Evolutionary conservation across 2,797 vertebrate genomes (phyloP).

Genomic region (Catamblyrhynchus diadema): DNA sequence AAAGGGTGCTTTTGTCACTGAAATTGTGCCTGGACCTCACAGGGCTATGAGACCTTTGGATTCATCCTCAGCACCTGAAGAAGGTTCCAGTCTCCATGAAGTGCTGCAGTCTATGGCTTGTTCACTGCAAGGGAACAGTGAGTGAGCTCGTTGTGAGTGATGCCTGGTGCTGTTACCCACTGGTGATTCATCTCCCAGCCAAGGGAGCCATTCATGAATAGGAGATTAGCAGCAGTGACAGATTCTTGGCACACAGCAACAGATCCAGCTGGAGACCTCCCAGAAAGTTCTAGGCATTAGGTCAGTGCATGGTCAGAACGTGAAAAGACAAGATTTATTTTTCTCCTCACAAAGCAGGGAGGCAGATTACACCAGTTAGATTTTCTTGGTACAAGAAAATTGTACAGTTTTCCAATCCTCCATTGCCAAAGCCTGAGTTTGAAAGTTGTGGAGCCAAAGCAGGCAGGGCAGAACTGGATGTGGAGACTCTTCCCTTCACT

Average conservation of each 20-base stretch:
- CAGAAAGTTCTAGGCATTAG: neutral
- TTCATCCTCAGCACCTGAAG: neutral
- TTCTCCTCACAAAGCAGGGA: neutral
- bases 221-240: neutral
- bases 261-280: neutral
- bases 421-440: neutral
- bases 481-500: neutral
- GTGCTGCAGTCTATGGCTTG: neutral
- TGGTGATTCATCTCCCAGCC: neutral
- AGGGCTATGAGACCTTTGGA: neutral
- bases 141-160: neutral
- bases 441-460: neutral
- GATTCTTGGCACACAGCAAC: neutral
- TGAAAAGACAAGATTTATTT: neutral
- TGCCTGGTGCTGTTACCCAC: neutral
- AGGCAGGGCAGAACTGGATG: neutral
- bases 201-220: neutral
- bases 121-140: neutral
- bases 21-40: neutral
- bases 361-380: neutral
- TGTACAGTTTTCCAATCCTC: neutral
- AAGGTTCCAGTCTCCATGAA: neutral
- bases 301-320: rapidly evolving
- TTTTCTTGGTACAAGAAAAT: neutral
- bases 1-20: neutral